Base-by-base conservation (phyloP, 2,888 invertebrate genomes). In the Coleophora flavipennella region DNA sequence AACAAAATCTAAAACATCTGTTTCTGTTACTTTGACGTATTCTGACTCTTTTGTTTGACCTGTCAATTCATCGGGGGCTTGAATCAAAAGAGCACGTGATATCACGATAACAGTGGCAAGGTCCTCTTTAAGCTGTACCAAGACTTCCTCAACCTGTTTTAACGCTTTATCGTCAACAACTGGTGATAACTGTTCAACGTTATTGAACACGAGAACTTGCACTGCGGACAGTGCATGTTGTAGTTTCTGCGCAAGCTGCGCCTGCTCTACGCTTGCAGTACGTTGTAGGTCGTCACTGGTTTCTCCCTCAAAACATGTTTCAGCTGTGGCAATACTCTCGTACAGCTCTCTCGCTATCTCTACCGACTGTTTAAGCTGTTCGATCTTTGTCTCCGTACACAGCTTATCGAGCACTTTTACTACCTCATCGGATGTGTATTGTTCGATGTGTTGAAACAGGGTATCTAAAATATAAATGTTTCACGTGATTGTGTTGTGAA, bases 371-470 rank as follows among this genome's bases (percentile, higher is more conserved):
- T 57, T 54, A 14, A 71, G 39, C 13, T 59, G 49, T 38, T 58
- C 53, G 14, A 43, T 39, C 10, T 62, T 51, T 1, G 53, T 39
- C 2, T 46, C 11, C 31, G 48, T 33, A 6, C 57, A 51, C 14
- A 71, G 34, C 39, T 64, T 46, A 3, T 49, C 47, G 1, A 70
- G 46, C 2, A 50, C 40, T 47, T 61, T 52, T 12, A 49, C 42
- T 27, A 58, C 42, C 38, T 68, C 59, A 9, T 57, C 51, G 31
- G 62, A 57, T 37, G 67, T 44, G 42, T 61, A 69, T 35, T 69
- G 57, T 40, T 67, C 51, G 31, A 73, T 62, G 44, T 61, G 55
- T 31, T n/a, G 31, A n/a, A n/a, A n/a, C n/a, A n/a, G n/a, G n/a
- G n/a, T n/a, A n/a, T n/a, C n/a, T n/a, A n/a, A n/a, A n/a, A n/a